Evolutionary conservation across 2,797 vertebrate genomes (phyloP).

Genomic region (Aselliscus stoliczkanus): DNA sequence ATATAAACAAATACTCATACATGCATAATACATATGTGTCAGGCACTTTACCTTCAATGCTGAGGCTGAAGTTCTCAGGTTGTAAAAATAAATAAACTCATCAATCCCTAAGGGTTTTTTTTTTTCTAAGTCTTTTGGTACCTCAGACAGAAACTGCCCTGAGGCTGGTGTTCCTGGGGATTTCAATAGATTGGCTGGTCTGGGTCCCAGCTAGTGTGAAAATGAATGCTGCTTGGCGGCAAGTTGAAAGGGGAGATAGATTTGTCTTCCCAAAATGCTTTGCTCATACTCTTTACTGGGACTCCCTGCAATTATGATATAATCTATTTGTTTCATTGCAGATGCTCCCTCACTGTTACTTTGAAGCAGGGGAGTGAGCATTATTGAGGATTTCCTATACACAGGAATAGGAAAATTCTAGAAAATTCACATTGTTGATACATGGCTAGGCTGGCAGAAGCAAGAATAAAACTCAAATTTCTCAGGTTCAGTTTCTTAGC

Average conservation of each 20-base stretch:
- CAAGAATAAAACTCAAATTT: neutral
- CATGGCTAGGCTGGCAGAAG: slow-evolving; percentile 3
- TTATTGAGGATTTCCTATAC: slow-evolving; percentile 17
- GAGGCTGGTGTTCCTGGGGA: slow-evolving; percentile 25
- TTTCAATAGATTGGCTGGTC: slow-evolving; percentile 17
- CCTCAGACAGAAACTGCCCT: slow-evolving; percentile 38
- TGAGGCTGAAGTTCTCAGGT: slow-evolving; percentile 13
- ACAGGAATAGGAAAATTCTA: neutral
- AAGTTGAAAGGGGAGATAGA: slow-evolving; percentile 27
- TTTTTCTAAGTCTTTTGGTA: slow-evolving; percentile 34
- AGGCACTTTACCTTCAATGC: neutral
- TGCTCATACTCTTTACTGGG: neutral
- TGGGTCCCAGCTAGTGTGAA: neutral
- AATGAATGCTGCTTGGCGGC: neutral
- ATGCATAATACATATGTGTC: slow-evolving; percentile 58
- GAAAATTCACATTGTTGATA: slow-evolving; percentile 9
- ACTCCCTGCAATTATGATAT: slow-evolving; percentile 15
- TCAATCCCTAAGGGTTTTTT: neutral
- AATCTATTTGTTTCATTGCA: slow-evolving; percentile 46
- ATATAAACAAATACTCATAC: slow-evolving; percentile 64
- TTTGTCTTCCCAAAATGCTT: slow-evolving; percentile 30
- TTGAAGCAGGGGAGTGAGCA: neutral
- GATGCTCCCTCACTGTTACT: slow-evolving; percentile 30
- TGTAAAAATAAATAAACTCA: slow-evolving; percentile 58
- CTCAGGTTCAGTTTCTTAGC: neutral